phyloP scores from a whole-genome alignment of 2,113 vertebrate species.

The Petaurus breviceps region DNA sequence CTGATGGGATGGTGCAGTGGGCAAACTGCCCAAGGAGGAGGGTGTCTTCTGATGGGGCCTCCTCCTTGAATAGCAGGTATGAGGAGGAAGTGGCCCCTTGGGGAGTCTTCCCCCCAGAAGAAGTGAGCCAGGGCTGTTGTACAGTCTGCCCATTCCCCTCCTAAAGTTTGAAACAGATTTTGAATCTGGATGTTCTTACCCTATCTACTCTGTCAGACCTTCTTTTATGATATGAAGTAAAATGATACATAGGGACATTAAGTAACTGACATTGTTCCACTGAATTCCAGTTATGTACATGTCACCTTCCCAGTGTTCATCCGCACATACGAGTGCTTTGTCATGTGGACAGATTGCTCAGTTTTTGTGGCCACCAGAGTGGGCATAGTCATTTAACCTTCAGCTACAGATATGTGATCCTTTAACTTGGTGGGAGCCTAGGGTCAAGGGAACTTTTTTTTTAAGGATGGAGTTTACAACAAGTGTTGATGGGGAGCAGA shows the following conservation, averaged over 20 bases:
- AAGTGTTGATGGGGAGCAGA: not conserved
- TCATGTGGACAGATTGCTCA: not conserved
- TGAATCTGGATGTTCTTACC: not conserved
- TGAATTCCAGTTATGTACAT: not conserved
- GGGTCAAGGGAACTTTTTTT: not conserved
- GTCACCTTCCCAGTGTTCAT: not conserved
- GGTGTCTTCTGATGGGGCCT: no score
- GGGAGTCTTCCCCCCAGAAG: not conserved
- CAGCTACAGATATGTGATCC: not conserved
- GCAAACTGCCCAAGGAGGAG: no score
- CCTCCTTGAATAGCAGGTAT: no score
- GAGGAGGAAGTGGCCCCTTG: no score
- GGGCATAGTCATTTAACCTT: not conserved
- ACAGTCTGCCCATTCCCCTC: not conserved
- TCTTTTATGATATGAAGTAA: not conserved
- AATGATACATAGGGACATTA: not conserved
- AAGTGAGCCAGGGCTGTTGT: not conserved
- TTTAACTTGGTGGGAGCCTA: not conserved
- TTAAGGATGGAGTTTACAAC: not conserved
- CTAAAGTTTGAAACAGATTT: not conserved
- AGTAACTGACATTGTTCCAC: not conserved
- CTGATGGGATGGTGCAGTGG: not conserved
- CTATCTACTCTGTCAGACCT: not conserved
- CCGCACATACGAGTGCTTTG: no score
- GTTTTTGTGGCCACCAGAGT: not conserved